Evolutionary conservation across 2,113 vertebrate species (phyloP).

Genomic region (Oryzias woworae): DNA sequence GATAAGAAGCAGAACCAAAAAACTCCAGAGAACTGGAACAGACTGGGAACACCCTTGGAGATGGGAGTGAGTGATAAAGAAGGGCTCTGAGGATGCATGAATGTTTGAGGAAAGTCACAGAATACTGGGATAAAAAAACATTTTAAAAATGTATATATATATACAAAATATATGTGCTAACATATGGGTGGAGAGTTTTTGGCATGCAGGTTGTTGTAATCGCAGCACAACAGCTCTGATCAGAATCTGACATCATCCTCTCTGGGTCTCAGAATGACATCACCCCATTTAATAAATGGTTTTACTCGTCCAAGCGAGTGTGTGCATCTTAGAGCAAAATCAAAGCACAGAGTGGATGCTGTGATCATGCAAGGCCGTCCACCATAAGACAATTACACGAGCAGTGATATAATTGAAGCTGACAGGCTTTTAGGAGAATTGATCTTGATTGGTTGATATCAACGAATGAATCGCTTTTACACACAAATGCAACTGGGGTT

Average conservation of each 20-base stretch:
- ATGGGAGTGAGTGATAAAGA: neutral
- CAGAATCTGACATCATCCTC: slow-evolving; percentile 77
- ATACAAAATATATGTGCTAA: too few relatives aligned
- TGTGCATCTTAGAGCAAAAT: slow-evolving; percentile 6
- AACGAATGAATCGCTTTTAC: neutral
- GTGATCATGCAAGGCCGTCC: slow-evolving; percentile 23
- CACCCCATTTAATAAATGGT: slow-evolving; percentile 31
- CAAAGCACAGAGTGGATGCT: neutral
- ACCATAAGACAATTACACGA: slow-evolving; percentile 42
- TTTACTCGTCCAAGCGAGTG: slow-evolving; percentile 23
- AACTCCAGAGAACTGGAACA: neutral
- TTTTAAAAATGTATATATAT: neutral
- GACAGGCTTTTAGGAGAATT: slow-evolving; percentile 56
- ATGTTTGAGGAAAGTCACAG: neutral
- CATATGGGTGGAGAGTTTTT: too few relatives aligned
- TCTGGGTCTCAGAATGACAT: slow-evolving; percentile 61
- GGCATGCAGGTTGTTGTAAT: too few relatives aligned
- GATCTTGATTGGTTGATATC: slow-evolving; percentile 23
- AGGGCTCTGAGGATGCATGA: neutral
- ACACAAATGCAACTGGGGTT: neutral
- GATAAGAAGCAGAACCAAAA: slow-evolving; percentile 32
- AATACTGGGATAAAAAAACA: neutral
- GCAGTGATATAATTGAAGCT: slow-evolving; percentile 48
- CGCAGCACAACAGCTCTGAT: slow-evolving; percentile 21
- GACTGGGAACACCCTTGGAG: slow-evolving; percentile 25